A percentile compares a stretch with the other conserved stretches of the same genome.
These are phyloP conservation scores for Isaurus tuberculatus DNA, from an alignment of 92 coral and sea anemone species.

Conservation along the genomic window DNA sequence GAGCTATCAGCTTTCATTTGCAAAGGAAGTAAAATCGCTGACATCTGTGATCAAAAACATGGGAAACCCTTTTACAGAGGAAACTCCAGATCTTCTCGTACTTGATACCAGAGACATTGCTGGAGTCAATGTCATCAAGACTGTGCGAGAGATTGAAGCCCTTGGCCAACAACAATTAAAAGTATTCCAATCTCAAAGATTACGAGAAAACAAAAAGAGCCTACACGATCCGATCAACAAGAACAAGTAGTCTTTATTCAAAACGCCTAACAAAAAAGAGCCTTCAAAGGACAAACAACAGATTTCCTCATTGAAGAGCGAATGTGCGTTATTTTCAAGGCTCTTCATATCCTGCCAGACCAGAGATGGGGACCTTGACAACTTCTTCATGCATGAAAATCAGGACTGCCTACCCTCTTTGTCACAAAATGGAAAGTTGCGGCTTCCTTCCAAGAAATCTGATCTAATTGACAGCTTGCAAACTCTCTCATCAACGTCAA, in stretches of 20 bases:
- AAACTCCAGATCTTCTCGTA: conserved; percentile 52
- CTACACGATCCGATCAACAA: conserved; percentile 55
- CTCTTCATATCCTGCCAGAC: conserved; percentile 43
- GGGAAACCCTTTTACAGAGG: conserved; percentile 60
- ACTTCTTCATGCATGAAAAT: conserved; percentile 4
- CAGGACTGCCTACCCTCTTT: not conserved
- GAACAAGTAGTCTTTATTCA: conserved; percentile 59
- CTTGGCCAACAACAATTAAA: conserved; percentile 46
- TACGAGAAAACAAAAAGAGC: conserved; percentile 32
- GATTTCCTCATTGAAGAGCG: conserved; percentile 55
- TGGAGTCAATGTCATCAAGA: conserved; percentile 27
- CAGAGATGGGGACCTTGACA: conserved; percentile 1
- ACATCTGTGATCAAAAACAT: conserved; percentile 34
- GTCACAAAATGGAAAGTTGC: conserved; percentile 59
- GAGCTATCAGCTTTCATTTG: conserved; percentile 44
- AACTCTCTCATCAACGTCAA: conserved; percentile 24
- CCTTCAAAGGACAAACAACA: conserved; percentile 64
- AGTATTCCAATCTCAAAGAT: conserved; percentile 35
- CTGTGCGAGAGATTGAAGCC: conserved; percentile 50
- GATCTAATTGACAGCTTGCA: conserved; percentile 55
- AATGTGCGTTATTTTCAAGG: conserved; percentile 61
- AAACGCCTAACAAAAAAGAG: conserved; percentile 33
- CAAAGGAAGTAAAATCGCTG: conserved; percentile 33
- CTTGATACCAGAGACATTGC: conserved; percentile 64
- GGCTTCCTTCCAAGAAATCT: conserved; percentile 54